Evolutionary conservation across 2,888 invertebrate species (phyloP).

Genomic region (Heliconius erato): DNA sequence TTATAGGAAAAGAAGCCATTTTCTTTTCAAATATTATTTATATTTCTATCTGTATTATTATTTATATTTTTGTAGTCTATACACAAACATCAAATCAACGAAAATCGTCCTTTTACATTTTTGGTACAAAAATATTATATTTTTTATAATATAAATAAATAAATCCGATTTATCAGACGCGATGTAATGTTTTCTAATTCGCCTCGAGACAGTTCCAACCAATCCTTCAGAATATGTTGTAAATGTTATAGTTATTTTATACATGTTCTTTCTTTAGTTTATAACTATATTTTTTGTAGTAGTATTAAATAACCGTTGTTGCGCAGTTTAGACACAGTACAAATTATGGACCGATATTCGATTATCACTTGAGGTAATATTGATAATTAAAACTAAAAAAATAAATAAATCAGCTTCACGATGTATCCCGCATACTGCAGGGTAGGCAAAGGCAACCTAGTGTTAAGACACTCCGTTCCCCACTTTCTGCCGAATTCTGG

Average conservation of each 20-base stretch:
- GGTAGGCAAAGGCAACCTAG: no score
- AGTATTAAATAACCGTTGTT: not conserved
- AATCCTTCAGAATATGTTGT: not conserved
- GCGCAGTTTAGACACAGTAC: not conserved
- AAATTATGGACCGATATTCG: not conserved
- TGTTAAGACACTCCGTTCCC: no score
- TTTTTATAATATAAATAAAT: constrained; percentile 2
- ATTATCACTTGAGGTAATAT: not conserved
- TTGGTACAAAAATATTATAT: not conserved
- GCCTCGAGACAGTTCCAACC: constrained; percentile 4
- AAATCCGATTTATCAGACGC: not conserved
- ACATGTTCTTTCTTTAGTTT: not conserved
- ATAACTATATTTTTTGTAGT: not conserved
- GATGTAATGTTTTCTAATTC: not conserved
- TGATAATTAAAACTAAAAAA: not conserved
- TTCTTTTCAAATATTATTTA: no score
- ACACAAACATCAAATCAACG: not conserved
- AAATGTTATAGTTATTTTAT: not conserved
- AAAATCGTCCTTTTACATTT: not conserved
- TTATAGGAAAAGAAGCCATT: no score
- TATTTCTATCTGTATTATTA: no score
- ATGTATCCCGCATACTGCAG: no score
- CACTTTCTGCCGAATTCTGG: no score
- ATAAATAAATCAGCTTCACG: no score
- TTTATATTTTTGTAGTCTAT: not conserved